Percentiles rank a stretch among this genome's conserved stretches.
Evolutionary conservation across 2,797 vertebrate genomes (phyloP).

Genomic region (Smutsia temminckii): DNA sequence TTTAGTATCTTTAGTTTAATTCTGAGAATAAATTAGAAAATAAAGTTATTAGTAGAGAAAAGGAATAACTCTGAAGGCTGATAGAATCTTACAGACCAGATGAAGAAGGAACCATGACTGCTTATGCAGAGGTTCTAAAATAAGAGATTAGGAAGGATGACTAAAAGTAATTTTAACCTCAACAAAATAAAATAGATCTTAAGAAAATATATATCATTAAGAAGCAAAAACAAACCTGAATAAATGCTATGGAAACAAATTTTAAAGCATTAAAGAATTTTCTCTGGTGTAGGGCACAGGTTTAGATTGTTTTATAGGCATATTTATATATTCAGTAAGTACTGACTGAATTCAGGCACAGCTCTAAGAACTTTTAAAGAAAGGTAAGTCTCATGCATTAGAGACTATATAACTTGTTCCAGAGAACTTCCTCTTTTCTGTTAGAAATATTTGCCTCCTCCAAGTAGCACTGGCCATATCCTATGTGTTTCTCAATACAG

Average conservation of each 20-base stretch:
- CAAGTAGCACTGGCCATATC: not conserved
- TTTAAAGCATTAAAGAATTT: not conserved
- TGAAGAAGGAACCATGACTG: not conserved
- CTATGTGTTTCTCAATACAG: not conserved
- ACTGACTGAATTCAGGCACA: not conserved
- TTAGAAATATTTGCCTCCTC: not conserved
- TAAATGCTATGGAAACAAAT: not conserved
- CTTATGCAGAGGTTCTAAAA: not conserved
- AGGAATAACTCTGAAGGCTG: not conserved
- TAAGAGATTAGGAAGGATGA: not conserved
- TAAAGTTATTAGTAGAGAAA: not conserved
- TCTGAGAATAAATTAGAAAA: not conserved
- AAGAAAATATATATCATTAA: not conserved
- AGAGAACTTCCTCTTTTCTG: not conserved
- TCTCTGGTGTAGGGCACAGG: not conserved
- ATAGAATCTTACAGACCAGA: not conserved
- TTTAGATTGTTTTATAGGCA: not conserved
- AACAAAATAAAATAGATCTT: not conserved
- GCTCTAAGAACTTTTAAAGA: not conserved
- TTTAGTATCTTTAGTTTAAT: conserved; percentile 30
- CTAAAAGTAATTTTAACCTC: not conserved
- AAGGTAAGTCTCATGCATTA: not conserved
- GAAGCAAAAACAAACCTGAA: not conserved
- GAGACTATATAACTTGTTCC: not conserved
- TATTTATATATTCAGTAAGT: not conserved